A percentile compares a stretch with the other conserved stretches of the same genome.
These are phyloP conservation scores for Steromphala cineraria DNA, from an alignment of 2,888 invertebrate genomes.

Conservation along the genomic window DNA sequence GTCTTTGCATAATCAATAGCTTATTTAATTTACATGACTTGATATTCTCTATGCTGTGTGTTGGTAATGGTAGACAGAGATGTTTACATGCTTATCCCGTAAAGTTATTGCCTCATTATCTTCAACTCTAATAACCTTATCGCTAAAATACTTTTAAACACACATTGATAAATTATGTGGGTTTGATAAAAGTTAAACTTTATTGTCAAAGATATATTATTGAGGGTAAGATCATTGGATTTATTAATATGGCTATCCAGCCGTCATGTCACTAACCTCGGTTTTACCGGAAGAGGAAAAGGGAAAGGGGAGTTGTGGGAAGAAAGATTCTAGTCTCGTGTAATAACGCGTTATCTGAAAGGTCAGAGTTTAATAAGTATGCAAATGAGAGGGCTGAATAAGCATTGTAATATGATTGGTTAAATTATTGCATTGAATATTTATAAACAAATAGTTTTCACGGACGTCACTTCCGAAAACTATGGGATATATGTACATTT, in stretches of 20 bases:
- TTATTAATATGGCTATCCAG: neutral
- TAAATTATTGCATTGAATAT: neutral
- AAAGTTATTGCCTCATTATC: too few relatives aligned
- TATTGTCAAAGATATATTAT: neutral
- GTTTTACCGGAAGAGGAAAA: slow-evolving; percentile 17
- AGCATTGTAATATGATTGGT: neutral
- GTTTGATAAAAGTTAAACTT: too few relatives aligned
- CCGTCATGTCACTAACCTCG: neutral
- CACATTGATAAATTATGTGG: too few relatives aligned
- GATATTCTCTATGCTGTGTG: too few relatives aligned
- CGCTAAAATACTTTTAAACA: too few relatives aligned
- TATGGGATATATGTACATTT: slow-evolving; percentile 27
- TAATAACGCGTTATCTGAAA: neutral
- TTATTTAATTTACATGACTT: too few relatives aligned
- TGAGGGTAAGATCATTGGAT: neutral
- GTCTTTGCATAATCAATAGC: too few relatives aligned
- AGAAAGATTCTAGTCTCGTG: neutral
- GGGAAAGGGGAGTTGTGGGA: neutral
- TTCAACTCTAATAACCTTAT: too few relatives aligned
- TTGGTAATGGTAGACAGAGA: too few relatives aligned
- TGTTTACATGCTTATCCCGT: too few relatives aligned
- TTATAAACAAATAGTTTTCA: neutral
- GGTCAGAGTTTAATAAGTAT: too few relatives aligned
- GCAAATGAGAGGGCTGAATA: too few relatives aligned
- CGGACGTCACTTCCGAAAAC: slow-evolving; percentile 24